phyloP scores from a whole-genome alignment of 2,797 vertebrate genomes.

The Cirrhinus molitorella region DNA sequence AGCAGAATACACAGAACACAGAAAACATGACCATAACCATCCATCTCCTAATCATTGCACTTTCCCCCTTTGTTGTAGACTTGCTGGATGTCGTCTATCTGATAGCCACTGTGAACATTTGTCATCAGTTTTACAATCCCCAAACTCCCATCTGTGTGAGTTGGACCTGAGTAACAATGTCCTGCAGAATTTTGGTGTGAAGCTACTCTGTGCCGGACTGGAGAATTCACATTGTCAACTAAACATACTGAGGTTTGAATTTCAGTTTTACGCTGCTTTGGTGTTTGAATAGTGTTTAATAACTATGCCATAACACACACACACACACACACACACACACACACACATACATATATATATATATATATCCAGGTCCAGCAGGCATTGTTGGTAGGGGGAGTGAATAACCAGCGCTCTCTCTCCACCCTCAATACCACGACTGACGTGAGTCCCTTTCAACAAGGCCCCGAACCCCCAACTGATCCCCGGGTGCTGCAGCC shows the following conservation, averaged over 20 bases:
- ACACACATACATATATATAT: no score
- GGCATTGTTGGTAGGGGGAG: no score
- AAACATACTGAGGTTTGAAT: not conserved
- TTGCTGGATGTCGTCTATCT: not conserved
- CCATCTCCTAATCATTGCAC: not conserved
- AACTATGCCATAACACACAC: no score
- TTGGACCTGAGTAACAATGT: not conserved
- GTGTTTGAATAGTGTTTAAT: no score
- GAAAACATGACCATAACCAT: not conserved
- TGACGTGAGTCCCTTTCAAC: no score
- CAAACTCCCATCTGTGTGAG: not conserved
- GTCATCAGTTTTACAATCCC: not conserved
- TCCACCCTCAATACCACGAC: no score
- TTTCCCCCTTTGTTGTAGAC: not conserved
- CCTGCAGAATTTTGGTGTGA: not conserved
- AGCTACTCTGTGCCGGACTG: not conserved
- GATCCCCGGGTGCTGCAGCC: no score
- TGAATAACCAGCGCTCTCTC: no score
- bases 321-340: no score
- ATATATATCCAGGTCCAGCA: no score
- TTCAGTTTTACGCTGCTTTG: not conserved
- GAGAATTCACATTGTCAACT: not conserved
- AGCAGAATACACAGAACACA: not conserved
- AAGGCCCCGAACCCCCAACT: no score
- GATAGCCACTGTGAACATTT: not conserved